Base-by-base conservation (phyloP, 1,140 invertebrate species). In the Aphis craccivora region DNA sequence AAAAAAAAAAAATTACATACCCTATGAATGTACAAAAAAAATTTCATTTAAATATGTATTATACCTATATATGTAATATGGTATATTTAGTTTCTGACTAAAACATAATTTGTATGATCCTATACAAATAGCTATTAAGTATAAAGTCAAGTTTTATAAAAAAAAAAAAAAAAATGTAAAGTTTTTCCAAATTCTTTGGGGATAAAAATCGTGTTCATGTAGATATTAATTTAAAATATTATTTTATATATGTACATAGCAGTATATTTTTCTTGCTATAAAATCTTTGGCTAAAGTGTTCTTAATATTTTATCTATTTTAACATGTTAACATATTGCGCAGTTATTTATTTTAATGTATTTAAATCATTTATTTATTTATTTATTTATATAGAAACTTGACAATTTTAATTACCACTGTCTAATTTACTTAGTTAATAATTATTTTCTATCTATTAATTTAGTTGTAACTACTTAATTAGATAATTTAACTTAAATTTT, bases 401-500 rank as follows among this genome's bases (percentile, higher is more conserved):
- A 90, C 89, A 90, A 90, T 90, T 90, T 90, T 90, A 67, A 81
- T 92, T 92, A 92, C 90, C 90, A 92, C 90, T 92, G 60, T 92
- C 60, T 92, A 92, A 91, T 92, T 92, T 51, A 83, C 48, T 91
- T 81, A 48, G 8, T 37, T 81, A 48, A 22, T 81, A 45, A 81
- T 76, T 91, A 76, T 48, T 91, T 91, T 91, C 23, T 91, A 43
- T 76, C 9, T 91, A 51, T 51, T 81, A 40, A 67, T 45, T 60
- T 90, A 25, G 9, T 43, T 6, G 20, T 43, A 92, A 83, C 67
- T 92, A 92, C 90, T 83, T 92, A 83, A 92, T 37, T 92, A 92
- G 67, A 37, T 92, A 25, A 48, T 92, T 83, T 37, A 81, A 92
- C 8, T 83, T 81, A 90, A 55, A 90, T 18, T 60, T 25, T 60